phyloP scores from a whole-genome alignment of 2,888 invertebrate species.

The Lochmaea crataegi region DNA sequence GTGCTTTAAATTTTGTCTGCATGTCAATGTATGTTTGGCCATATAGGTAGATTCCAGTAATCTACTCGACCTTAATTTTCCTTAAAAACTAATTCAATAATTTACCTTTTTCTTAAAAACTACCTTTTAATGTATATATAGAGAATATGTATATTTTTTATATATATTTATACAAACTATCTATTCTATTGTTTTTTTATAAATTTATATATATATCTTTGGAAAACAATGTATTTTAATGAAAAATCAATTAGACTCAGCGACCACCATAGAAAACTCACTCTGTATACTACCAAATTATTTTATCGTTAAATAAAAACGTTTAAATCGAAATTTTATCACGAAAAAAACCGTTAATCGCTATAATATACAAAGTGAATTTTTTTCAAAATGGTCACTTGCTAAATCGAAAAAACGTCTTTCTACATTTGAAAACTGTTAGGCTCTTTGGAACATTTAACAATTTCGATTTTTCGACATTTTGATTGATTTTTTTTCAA shows the following conservation, averaged over 20 bases:
- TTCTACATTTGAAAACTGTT: constrained; percentile 30
- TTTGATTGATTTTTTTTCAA: constrained; percentile 43
- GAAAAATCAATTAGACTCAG: constrained; percentile 7
- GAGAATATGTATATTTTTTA: constrained; percentile 42
- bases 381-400: neutral
- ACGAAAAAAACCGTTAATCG: neutral
- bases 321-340: neutral
- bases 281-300: neutral
- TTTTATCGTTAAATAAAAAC: neutral
- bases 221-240: constrained; percentile 41
- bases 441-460: constrained; percentile 47
- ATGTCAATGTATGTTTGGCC: constrained; percentile 32
- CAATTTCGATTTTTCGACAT: constrained; percentile 42
- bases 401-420: constrained; percentile 14
- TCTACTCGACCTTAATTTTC: constrained; percentile 46
- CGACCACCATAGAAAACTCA: neutral
- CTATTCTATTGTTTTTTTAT: constrained; percentile 31
- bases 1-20: constrained; percentile 16
- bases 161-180: constrained; percentile 47
- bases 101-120: constrained; percentile 53
- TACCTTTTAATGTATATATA: constrained; percentile 44
- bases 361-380: neutral
- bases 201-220: constrained; percentile 47
- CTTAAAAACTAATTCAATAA: constrained; percentile 54
- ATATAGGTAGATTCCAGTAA: constrained; percentile 22